Conservation (phyloP, 2,113 vertebrate genomes). For the Neolamprologus tretocephalus region DNA sequence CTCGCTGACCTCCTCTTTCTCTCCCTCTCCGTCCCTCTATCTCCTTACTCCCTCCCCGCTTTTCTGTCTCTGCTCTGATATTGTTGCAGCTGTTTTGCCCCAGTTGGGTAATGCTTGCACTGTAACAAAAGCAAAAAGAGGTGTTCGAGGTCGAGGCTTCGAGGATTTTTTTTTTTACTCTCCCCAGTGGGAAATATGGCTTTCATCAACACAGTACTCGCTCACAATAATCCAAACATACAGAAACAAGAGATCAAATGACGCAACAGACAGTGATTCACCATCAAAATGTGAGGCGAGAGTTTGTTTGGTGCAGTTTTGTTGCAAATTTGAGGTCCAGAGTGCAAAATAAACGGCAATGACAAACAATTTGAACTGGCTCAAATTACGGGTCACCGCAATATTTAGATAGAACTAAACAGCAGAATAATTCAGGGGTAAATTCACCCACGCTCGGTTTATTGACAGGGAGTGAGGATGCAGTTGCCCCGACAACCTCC, state of each 20-base stretch:
- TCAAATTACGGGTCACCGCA: background rate
- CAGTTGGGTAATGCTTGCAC: background rate
- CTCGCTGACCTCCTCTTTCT: background rate
- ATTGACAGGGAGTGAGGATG: background rate
- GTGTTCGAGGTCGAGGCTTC: background rate
- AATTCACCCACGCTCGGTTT: background rate
- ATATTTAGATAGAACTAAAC: slow-evolving; percentile 18
- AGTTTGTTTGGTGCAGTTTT: background rate
- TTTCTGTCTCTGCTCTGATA: background rate
- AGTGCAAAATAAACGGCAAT: background rate
- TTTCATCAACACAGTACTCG: slow-evolving; percentile 2
- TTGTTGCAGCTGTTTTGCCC: slow-evolving; percentile 31
- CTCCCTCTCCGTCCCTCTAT: background rate
- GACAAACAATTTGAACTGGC: background rate
- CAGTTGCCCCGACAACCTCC: background rate
- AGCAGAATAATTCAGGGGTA: background rate
- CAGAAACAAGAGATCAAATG: background rate
- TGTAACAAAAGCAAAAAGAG: background rate
- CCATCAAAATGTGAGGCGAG: background rate
- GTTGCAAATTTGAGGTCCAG: background rate
- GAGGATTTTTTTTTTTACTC: background rate
- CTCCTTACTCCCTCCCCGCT: background rate
- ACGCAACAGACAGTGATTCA: background rate
- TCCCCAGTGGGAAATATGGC: background rate
- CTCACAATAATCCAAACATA: background rate